phyloP scores from a whole-genome alignment of 1,140 invertebrate genomes.

The Papilio dardanus region DNA sequence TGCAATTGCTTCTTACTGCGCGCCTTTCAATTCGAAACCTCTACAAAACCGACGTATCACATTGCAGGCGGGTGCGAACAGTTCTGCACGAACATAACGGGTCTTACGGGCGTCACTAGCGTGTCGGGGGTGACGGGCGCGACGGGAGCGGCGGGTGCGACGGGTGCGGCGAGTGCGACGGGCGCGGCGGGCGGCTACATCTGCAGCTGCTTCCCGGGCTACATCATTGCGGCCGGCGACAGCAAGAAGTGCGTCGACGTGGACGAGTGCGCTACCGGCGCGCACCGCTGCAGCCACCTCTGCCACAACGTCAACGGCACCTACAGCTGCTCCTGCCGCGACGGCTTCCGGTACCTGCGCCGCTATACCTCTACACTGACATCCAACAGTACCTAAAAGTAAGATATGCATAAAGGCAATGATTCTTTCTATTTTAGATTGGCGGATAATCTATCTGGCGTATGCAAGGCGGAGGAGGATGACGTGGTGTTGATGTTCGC shows the following conservation, averaged over 20 bases:
- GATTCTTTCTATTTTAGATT: constrained; percentile 68
- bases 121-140: constrained; percentile 84
- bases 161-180: constrained; percentile 85
- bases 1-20: not conserved
- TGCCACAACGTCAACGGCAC: constrained; percentile 97
- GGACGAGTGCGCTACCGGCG: constrained; percentile 93
- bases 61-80: constrained; percentile 94
- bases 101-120: constrained; percentile 57
- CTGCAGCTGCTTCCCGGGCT: constrained; percentile 94
- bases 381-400: not conserved
- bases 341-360: constrained; percentile 91
- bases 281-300: constrained; percentile 95
- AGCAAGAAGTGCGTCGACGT: constrained; percentile 92
- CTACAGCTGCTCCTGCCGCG: constrained; percentile 92
- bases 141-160: constrained; percentile 85
- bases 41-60: not conserved
- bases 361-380: constrained; percentile 21
- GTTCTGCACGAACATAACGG: constrained; percentile 92
- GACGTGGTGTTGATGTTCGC: constrained; percentile 87
- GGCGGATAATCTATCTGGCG: constrained; percentile 89
- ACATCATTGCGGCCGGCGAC: constrained; percentile 89
- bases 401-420: constrained; percentile 4
- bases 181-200: constrained; percentile 90
- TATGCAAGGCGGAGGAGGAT: constrained; percentile 88
- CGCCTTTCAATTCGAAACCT: too few species aligned